A percentile compares a stretch with the other conserved stretches of the same genome.
Conservation (phyloP, 2,888 invertebrate genomes). For the Drosophila mayaguana region DNA sequence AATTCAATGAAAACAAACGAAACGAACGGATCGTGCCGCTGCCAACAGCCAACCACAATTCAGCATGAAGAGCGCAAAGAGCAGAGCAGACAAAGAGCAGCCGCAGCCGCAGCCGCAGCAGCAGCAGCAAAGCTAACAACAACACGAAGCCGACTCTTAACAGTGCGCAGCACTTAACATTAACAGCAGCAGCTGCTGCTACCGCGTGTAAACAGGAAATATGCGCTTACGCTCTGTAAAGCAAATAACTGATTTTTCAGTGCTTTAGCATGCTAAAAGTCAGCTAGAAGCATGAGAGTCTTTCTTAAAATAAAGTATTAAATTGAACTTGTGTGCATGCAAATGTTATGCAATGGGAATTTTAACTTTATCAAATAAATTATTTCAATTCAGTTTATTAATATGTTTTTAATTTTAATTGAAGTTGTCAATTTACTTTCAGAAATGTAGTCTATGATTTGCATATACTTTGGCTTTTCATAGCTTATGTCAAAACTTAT, state of each 20-base stretch:
- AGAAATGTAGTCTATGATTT: too few relatives aligned
- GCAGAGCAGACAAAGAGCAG: constrained; percentile 37
- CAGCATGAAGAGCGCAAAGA: constrained; percentile 57
- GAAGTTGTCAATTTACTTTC: too few relatives aligned
- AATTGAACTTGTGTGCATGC: too few relatives aligned
- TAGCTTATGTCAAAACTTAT: too few relatives aligned
- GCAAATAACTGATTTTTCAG: constrained; percentile 32
- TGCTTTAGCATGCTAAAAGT: constrained; percentile 4
- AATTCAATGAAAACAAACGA: constrained; percentile 78
- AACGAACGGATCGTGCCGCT: constrained; percentile 67
- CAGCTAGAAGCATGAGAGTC: constrained; percentile 15
- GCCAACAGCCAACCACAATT: constrained; percentile 74
- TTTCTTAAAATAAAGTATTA: neutral
- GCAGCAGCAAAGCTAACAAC: constrained; percentile 23
- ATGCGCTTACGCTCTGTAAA: constrained; percentile 32
- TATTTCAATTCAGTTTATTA: too few relatives aligned
- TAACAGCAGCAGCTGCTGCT: constrained; percentile 47
- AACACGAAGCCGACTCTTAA: constrained; percentile 53
- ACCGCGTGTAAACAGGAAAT: constrained; percentile 69
- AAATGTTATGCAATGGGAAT: too few relatives aligned
- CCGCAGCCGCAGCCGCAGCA: constrained; percentile 23
- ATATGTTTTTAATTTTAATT: too few relatives aligned
- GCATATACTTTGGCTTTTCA: too few relatives aligned
- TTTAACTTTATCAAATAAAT: too few relatives aligned
- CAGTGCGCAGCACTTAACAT: constrained; percentile 62